These are phyloP conservation scores for Neosalanx taihuensis DNA, from an alignment of 2,797 vertebrate genomes.

Conservation along the genomic window DNA sequence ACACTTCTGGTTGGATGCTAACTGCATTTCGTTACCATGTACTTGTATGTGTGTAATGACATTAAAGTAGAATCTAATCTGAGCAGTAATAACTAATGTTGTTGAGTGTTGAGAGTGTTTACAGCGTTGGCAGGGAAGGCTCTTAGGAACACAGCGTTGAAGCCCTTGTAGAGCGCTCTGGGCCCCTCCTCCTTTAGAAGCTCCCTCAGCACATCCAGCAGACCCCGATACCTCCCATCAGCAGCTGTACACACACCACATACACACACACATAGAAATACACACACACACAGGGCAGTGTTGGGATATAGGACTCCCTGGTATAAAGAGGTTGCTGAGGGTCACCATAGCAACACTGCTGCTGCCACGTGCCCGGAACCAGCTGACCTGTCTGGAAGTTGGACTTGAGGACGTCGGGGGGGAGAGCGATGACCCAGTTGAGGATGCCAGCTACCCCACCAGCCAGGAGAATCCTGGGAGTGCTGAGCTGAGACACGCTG, in stretches of 20 bases:
- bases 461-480: conserved; percentile 70
- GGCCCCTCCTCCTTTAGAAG: conserved; percentile 72
- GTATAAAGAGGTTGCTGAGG: too few species aligned
- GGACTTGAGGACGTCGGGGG: conserved; percentile 78
- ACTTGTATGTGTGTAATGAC: too few species aligned
- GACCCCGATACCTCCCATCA: conserved; percentile 68
- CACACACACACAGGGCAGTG: conserved; percentile 3
- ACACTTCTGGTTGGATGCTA: too few species aligned
- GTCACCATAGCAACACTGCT: too few species aligned
- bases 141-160: conserved; percentile 75
- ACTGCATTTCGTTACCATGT: too few species aligned
- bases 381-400: conserved; percentile 76
- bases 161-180: conserved; percentile 73
- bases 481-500: conserved; percentile 69
- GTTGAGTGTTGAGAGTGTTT: conserved; percentile 7
- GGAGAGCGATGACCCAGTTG: conserved; percentile 77
- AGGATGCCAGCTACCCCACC: conserved; percentile 73
- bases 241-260: conserved; percentile 60
- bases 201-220: conserved; percentile 66
- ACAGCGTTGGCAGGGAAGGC: conserved; percentile 81
- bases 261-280: conserved; percentile 15
- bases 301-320: too few species aligned
- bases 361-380: background rate
- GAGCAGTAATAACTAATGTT: too few species aligned
- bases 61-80: too few species aligned